phyloP scores from a whole-genome alignment of 2,888 invertebrate genomes.

The Cheilosia scutellata region DNA sequence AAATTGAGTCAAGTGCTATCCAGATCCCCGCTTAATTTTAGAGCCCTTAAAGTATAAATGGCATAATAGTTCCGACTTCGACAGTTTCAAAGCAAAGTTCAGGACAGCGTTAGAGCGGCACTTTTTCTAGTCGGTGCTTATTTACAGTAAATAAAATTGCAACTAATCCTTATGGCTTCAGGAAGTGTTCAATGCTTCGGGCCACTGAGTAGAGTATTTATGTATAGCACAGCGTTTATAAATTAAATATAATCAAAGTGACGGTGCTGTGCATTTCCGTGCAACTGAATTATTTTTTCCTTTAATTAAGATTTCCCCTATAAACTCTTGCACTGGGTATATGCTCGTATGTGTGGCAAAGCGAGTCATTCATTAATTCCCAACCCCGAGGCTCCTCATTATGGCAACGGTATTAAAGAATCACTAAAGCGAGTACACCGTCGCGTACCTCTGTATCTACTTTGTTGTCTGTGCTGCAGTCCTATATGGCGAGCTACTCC shows the following conservation, averaged over 20 bases:
- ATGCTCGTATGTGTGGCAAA: constrained; percentile 32
- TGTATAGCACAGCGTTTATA: neutral
- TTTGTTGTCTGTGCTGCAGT: constrained; percentile 43
- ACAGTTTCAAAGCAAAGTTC: too few species aligned
- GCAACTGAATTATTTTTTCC: constrained; percentile 44
- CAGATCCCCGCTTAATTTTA: too few species aligned
- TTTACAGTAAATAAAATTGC: too few species aligned
- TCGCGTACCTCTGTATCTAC: constrained; percentile 13
- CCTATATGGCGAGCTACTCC: constrained; percentile 23
- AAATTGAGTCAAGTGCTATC: too few species aligned
- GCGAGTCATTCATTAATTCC: constrained; percentile 63
- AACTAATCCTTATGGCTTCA: neutral
- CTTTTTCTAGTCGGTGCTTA: too few species aligned
- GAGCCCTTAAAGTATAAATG: too few species aligned
- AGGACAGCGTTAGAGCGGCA: too few species aligned
- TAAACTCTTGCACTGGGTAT: neutral
- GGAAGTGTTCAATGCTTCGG: neutral
- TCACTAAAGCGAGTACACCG: constrained; percentile 36
- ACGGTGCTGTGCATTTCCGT: constrained; percentile 28
- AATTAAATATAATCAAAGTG: constrained; percentile 17
- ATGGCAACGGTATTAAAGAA: constrained; percentile 47
- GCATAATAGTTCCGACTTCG: too few species aligned
- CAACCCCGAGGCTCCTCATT: constrained; percentile 56
- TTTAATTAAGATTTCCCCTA: constrained; percentile 51
- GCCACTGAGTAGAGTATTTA: neutral